Conservation (phyloP, 2,797 vertebrate species). For the Tolypeutes matacus region DNA sequence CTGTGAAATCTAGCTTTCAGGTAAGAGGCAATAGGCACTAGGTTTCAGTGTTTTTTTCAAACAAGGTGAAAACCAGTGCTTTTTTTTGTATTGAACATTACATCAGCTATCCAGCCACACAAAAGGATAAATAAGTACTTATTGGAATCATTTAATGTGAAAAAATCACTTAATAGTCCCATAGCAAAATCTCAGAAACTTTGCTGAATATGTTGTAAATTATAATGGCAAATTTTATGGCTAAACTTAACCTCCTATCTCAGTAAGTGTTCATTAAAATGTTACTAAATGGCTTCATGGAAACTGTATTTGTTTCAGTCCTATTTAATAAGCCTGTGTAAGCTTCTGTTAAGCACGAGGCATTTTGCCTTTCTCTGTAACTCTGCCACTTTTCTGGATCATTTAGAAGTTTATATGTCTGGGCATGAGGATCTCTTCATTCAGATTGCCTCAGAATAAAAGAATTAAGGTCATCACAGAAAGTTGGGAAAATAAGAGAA, state of each 20-base stretch:
- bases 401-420: background rate
- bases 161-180: background rate
- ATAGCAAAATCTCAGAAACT: conserved; percentile 35
- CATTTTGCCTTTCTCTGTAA: background rate
- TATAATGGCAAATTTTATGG: conserved; percentile 25
- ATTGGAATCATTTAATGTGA: background rate
- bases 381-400: background rate
- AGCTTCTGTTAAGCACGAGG: background rate
- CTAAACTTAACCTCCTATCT: conserved; percentile 40
- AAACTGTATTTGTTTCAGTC: background rate
- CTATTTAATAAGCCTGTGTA: background rate
- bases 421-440: background rate
- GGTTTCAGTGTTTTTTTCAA: background rate
- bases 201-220: conserved; percentile 40
- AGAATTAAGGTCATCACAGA: background rate
- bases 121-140: conserved; percentile 26
- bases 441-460: no score
- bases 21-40: background rate
- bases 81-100: background rate
- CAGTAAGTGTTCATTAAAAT: background rate
- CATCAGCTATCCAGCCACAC: background rate
- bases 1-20: background rate
- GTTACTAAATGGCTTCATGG: background rate
- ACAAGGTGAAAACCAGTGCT: background rate
- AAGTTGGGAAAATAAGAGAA: background rate